Evolutionary conservation across 2,888 invertebrate species (phyloP), one percentile per base, ranked within the genome.

Genomic region (Pedicia rivosa): DNA sequence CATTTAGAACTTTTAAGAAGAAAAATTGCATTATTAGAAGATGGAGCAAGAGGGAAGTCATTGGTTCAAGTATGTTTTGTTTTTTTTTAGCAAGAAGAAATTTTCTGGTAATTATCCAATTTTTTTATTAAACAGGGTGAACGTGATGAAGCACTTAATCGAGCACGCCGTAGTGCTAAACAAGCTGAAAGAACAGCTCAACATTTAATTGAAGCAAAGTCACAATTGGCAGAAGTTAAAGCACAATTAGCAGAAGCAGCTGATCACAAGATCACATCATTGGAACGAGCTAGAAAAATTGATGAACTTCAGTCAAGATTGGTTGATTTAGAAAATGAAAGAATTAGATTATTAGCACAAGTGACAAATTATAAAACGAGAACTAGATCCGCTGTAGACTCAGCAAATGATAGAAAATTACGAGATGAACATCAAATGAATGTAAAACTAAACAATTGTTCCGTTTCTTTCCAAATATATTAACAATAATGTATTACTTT

Each of bases 1-100:
- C 92, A 94, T 56, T 64, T 92, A 52, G 92, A 94, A 59, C 67
- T 92, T 40, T 64, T 92, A 33, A 68, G 90, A 29, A 76, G 90
- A 47, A 94, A 94, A 59, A 64, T 92, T 36, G 78, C 78, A 40
- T 68, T 87, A 10, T 80, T 87, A 57, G 88, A 87, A 56, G 80
- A 82, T 47, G 74, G 70, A 38, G 66, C 72, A 3, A 65, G 75
- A 40, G 66, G 70, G 22, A 73, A 72, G 48, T 67, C 70, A 38
- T 53, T 75, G 33, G 50, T 78, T 16, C 69, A 68, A 46, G 60
- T 47, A 27, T 16, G 13, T 37, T 17, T 13, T 19, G 10, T 19
- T 14, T 28, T 12, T 35, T 17, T 16, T 13, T 17, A 19, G 3
- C 9, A 9, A 4, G 22, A 22, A 20, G n/a, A 20, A 20, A 12